Conservation (phyloP, 2,888 invertebrate species). For the Linyphia triangularis region DNA sequence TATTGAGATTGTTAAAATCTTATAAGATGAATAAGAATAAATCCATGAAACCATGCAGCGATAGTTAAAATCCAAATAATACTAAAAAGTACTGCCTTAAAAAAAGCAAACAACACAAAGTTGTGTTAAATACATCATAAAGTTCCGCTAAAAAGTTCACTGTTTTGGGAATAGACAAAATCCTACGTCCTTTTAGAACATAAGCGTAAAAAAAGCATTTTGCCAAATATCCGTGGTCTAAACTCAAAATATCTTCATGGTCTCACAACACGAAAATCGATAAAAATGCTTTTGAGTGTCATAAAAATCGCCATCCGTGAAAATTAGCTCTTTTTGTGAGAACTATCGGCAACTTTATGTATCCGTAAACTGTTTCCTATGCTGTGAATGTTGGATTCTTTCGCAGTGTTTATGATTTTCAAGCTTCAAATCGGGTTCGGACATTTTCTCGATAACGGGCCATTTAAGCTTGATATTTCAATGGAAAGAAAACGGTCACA, state of each 20-base stretch:
- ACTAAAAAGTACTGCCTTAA: neutral
- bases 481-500: neutral
- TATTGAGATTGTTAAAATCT: neutral
- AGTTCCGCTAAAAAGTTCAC: neutral
- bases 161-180: neutral
- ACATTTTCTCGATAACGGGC: slow-evolving; percentile 33
- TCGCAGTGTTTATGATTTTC: slow-evolving; percentile 29
- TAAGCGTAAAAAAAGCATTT: neutral
- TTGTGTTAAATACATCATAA: neutral
- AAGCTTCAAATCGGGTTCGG: slow-evolving; percentile 7
- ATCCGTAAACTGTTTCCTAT: slow-evolving; percentile 23
- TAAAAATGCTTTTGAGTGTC: slow-evolving; percentile 22
- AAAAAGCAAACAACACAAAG: neutral
- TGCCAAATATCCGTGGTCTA: neutral
- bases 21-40: too few species aligned
- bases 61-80: too few species aligned
- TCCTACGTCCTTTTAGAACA: neutral
- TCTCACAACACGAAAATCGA: slow-evolving; percentile 14
- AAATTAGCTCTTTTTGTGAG: slow-evolving; percentile 26
- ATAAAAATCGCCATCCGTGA: slow-evolving; percentile 43
- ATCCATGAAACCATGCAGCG: too few species aligned
- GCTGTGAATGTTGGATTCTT: neutral
- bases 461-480: slow-evolving; percentile 48
- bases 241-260: slow-evolving; percentile 8
- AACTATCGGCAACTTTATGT: slow-evolving; percentile 20